These are phyloP conservation scores for Mythimna lalbum DNA, from an alignment of 2,888 invertebrate species.

Conservation along the genomic window DNA sequence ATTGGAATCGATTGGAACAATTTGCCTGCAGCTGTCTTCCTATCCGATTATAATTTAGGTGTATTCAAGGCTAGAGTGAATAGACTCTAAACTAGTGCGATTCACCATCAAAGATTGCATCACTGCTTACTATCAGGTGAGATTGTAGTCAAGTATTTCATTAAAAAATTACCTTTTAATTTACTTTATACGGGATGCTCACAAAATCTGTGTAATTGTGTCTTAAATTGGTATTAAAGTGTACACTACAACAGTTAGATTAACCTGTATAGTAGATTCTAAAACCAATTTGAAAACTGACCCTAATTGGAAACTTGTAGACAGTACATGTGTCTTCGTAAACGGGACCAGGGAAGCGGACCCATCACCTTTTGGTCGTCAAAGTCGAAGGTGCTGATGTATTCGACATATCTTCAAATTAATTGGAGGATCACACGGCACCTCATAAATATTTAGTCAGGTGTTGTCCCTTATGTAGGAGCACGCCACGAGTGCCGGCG, in stretches of 20 bases:
- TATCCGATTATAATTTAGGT: too few relatives aligned
- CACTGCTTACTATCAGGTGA: too few relatives aligned
- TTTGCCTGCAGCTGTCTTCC: too few relatives aligned
- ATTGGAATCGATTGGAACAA: too few relatives aligned
- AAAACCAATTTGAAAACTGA: background rate
- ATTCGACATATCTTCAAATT: constrained; percentile 57
- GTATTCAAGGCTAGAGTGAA: too few relatives aligned
- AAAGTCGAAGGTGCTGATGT: constrained; percentile 25
- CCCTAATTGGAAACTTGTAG: constrained; percentile 25
- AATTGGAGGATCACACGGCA: constrained; percentile 60
- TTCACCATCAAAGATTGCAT: too few relatives aligned
- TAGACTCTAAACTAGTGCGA: too few relatives aligned
- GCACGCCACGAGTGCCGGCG: constrained; percentile 40
- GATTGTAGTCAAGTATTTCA: too few relatives aligned
- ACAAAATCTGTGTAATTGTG: background rate
- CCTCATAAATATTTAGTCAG: constrained; percentile 61
- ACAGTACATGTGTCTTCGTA: background rate
- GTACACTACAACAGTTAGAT: background rate
- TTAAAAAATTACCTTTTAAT: too few relatives aligned
- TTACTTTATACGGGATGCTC: background rate
- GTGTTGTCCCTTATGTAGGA: constrained; percentile 64
- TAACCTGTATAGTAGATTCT: too few relatives aligned
- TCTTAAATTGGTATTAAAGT: background rate
- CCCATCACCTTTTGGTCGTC: constrained; percentile 21
- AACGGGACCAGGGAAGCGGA: constrained; percentile 45